A percentile compares a stretch with the other conserved stretches of the same genome.
These are phyloP conservation scores for Dicentrarchus labrax DNA, from an alignment of 2,113 vertebrate species.

Conservation along the genomic window DNA sequence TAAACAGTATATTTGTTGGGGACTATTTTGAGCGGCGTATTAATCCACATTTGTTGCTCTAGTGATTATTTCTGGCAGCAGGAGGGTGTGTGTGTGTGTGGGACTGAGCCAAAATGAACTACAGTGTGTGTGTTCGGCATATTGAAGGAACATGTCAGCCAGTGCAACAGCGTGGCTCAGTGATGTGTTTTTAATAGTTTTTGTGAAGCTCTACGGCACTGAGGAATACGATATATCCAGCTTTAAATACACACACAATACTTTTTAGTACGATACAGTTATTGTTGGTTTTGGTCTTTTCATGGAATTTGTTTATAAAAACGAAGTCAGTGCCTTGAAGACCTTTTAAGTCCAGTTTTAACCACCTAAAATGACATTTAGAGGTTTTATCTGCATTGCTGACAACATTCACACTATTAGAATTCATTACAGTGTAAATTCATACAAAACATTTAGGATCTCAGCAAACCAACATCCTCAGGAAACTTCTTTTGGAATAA, in stretches of 20 bases:
- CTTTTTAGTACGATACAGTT: neutral
- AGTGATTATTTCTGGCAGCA: neutral
- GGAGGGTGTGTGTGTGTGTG: neutral
- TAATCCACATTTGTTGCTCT: neutral
- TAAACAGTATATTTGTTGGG: neutral
- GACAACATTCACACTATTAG: too few species aligned
- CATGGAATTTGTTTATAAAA: neutral
- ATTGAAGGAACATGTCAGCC: neutral
- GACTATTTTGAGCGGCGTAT: too few species aligned
- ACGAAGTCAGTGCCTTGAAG: too few species aligned
- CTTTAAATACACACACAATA: neutral
- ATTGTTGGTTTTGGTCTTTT: neutral
- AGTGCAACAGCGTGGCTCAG: neutral
- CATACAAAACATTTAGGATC: neutral
- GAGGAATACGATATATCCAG: neutral
- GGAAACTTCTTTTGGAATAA: neutral
- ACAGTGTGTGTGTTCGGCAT: neutral
- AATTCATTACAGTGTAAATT: too few species aligned
- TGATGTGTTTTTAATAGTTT: neutral
- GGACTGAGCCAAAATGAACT: neutral
- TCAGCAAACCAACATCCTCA: neutral
- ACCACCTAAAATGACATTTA: too few species aligned
- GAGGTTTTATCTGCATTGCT: too few species aligned
- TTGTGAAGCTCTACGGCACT: neutral
- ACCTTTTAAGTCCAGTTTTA: too few species aligned